Evolutionary conservation across 2,113 vertebrate genomes (phyloP).

Genomic region (Trogon melanurus): DNA sequence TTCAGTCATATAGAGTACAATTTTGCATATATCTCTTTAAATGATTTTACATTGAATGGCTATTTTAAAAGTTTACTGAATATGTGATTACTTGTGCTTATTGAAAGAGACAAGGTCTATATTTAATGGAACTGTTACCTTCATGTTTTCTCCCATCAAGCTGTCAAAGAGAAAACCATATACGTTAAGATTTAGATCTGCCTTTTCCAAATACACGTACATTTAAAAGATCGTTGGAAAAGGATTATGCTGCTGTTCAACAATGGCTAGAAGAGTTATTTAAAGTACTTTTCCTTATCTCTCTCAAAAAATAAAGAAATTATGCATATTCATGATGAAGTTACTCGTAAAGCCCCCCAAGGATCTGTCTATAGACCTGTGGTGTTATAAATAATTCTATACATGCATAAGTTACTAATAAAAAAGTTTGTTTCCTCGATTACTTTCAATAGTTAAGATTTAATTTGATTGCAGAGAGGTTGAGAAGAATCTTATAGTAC

Average conservation of each 20-base stretch:
- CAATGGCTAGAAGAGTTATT: neutral
- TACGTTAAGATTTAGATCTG: neutral
- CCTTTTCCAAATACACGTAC: neutral
- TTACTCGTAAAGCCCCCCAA: neutral
- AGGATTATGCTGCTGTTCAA: neutral
- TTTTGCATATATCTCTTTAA: constrained; percentile 26
- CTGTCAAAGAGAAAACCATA: neutral
- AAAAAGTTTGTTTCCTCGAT: neutral
- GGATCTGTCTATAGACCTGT: neutral
- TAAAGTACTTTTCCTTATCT: neutral
- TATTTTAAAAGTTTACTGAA: constrained; percentile 29
- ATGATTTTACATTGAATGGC: constrained; percentile 20
- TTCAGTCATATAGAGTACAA: neutral
- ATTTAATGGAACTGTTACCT: constrained; percentile 6
- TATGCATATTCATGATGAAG: neutral
- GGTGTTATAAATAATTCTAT: neutral
- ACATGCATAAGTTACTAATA: neutral
- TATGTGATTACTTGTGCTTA: neutral
- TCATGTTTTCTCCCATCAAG: neutral
- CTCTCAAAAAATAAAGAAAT: neutral
- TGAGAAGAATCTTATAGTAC: neutral
- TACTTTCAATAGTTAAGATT: neutral
- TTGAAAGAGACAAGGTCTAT: constrained; percentile 1
- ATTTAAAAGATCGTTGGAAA: neutral
- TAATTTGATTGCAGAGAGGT: neutral